Percentiles rank a stretch among this genome's conserved stretches.
These are phyloP conservation scores for Elymnias hypermnestra DNA, from an alignment of 1,140 invertebrate species.

Conservation along the genomic window DNA sequence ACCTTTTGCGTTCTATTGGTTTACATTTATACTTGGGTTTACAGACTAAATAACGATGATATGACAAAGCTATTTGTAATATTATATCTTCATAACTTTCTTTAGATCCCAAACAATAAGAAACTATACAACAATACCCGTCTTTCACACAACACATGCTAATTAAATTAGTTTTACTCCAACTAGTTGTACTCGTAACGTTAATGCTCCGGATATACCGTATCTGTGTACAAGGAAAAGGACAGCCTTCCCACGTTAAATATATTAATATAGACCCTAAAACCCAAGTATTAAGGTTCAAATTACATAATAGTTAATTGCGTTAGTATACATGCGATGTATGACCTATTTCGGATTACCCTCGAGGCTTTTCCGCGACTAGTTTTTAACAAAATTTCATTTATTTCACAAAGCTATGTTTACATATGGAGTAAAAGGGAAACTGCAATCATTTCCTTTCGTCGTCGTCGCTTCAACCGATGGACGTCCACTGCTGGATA, in stretches of 20 bases:
- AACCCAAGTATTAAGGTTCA: background rate
- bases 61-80: no score
- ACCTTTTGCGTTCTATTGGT: no score
- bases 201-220: constrained; percentile 20
- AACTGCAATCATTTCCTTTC: background rate
- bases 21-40: no score
- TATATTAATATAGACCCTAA: constrained; percentile 4
- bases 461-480: no score
- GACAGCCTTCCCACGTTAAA: constrained; percentile 6
- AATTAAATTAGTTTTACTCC: constrained; percentile 25
- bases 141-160: constrained; percentile 18
- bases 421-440: background rate
- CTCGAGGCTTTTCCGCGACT: constrained; percentile 11
- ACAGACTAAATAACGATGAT: no score
- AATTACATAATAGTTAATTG: background rate
- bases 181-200: constrained; percentile 14
- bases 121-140: constrained; percentile 12
- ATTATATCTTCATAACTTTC: background rate
- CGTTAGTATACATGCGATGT: background rate
- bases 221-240: constrained; percentile 24
- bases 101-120: constrained; percentile 1
- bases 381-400: constrained; percentile 9
- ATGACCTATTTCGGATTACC: constrained; percentile 14
- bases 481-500: no score
- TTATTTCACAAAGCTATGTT: background rate